Conservation (phyloP, 2,113 vertebrate species). For the Nerophis ophidion region DNA sequence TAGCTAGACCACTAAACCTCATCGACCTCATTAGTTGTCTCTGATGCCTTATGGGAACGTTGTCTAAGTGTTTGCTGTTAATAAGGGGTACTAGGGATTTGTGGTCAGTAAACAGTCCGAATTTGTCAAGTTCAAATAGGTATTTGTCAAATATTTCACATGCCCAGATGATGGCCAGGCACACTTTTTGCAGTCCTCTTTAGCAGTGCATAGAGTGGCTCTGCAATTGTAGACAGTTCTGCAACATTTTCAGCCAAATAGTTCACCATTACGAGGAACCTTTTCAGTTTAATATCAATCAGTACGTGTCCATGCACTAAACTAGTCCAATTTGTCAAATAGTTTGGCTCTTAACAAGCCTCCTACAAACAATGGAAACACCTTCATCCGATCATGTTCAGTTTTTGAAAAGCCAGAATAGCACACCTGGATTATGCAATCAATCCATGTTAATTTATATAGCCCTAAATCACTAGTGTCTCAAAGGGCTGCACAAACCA, state of each 20-base stretch:
- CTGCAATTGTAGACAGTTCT: background rate
- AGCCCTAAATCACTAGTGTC: too few relatives aligned
- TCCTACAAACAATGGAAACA: too few relatives aligned
- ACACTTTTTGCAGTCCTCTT: background rate
- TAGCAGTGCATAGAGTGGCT: background rate
- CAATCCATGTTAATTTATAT: too few relatives aligned
- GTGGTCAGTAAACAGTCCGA: background rate
- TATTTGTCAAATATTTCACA: background rate
- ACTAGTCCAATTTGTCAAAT: too few relatives aligned
- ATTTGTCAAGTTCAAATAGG: background rate
- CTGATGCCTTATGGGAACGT: background rate
- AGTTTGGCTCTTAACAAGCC: too few relatives aligned
- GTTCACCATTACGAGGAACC: background rate
- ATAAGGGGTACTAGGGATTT: background rate
- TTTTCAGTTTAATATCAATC: too few relatives aligned
- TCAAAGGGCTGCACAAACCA: too few relatives aligned
- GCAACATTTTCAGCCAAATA: background rate
- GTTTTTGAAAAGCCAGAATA: too few relatives aligned
- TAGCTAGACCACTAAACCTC: too few relatives aligned
- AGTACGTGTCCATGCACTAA: too few relatives aligned
- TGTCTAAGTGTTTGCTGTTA: slow-evolving; percentile 1
- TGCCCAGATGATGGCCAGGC: background rate
- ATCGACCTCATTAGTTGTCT: background rate
- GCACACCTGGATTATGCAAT: too few relatives aligned
- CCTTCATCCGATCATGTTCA: too few relatives aligned